Evolutionary conservation across 2,888 invertebrate genomes (phyloP).

Genomic region (Trichopria drosophilae): DNA sequence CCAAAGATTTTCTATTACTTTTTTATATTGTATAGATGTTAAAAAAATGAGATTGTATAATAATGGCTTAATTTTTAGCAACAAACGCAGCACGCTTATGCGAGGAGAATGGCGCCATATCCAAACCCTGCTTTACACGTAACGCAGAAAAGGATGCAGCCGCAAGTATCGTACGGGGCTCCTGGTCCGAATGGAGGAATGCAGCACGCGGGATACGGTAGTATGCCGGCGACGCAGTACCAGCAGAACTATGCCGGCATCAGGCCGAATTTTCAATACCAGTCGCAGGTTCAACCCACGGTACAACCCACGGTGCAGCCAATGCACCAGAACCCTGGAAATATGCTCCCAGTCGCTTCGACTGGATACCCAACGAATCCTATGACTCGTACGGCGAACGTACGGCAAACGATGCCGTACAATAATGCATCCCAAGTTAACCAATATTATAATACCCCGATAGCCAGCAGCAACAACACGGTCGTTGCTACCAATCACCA

Average conservation of each 20-base stretch:
- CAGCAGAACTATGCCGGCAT: slow-evolving; percentile 45
- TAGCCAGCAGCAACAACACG: slow-evolving; percentile 23
- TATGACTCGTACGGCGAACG: slow-evolving; percentile 42
- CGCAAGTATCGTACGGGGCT: slow-evolving; percentile 52
- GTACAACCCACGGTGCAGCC: too few relatives aligned
- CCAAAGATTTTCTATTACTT: too few relatives aligned
- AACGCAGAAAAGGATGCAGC: slow-evolving; percentile 72
- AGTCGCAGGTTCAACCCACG: slow-evolving; percentile 65
- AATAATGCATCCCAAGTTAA: slow-evolving; percentile 41
- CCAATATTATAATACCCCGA: slow-evolving; percentile 37
- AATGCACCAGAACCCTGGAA: too few relatives aligned
- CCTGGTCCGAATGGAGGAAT: slow-evolving; percentile 56
- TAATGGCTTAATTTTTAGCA: slow-evolving; percentile 55
- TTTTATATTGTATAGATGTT: too few relatives aligned
- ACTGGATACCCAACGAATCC: slow-evolving; percentile 45
- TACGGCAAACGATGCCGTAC: slow-evolving; percentile 71
- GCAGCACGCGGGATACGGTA: slow-evolving; percentile 61
- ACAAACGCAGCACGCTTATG: slow-evolving; percentile 47
- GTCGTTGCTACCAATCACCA: too few relatives aligned
- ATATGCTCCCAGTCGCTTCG: too few relatives aligned
- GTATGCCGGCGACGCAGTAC: slow-evolving; percentile 47
- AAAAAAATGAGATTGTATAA: too few relatives aligned
- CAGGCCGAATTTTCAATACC: slow-evolving; percentile 63
- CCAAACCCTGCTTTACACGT: slow-evolving; percentile 85
- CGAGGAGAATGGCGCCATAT: slow-evolving; percentile 82